Base-by-base conservation (phyloP, 1,140 invertebrate genomes). In the Ditylenchus dipsaci region DNA sequence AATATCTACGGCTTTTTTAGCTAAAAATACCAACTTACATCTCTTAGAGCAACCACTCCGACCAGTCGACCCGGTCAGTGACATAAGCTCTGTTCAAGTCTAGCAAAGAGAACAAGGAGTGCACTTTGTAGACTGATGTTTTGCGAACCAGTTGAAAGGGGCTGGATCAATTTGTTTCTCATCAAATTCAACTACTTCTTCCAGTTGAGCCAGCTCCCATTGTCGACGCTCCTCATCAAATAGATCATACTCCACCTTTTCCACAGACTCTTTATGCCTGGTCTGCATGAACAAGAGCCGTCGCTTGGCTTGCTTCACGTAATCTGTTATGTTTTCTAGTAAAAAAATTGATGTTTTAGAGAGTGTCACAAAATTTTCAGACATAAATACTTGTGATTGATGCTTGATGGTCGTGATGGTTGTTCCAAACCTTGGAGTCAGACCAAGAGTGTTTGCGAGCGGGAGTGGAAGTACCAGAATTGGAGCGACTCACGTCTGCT, bases 91-190 rank as follows among this genome's bases (percentile, higher is more conserved):
- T 90, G 85, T 92, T 94, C 3, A 98, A 90, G 30, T 93, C 93
- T 49, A 98, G 88, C 87, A 97, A 91, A 1, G 92, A 96, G 84
- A 98, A 98, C 7, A 98, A 85, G 11, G 94, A 96, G 85, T 98
- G 95, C 1, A 96, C 93, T 86, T 88, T 97, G 64, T 96, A 88
- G 30, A 98, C 85, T 0, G 93, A 95, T 1, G 95, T 97, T 77
- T 91, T 89, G 80, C 95, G 91, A 0, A 97, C 94, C 0, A 97
- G 87, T 83, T 97, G 95, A 85, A 97, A 97, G n/a, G 95, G 95
- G 95, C 92, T 1, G 94, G 93, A 85, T 97, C 95, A 69, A 97
- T 94, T 76, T 92, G 90, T 78, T 90, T 91, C 21, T 88, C 87
- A 58, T 88, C 88, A 83, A 96, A 91, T 82, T 94, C 90, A 0